Evolutionary conservation across 2,888 invertebrate genomes (phyloP).

Genomic region (Pseudeuparius sepicola): DNA sequence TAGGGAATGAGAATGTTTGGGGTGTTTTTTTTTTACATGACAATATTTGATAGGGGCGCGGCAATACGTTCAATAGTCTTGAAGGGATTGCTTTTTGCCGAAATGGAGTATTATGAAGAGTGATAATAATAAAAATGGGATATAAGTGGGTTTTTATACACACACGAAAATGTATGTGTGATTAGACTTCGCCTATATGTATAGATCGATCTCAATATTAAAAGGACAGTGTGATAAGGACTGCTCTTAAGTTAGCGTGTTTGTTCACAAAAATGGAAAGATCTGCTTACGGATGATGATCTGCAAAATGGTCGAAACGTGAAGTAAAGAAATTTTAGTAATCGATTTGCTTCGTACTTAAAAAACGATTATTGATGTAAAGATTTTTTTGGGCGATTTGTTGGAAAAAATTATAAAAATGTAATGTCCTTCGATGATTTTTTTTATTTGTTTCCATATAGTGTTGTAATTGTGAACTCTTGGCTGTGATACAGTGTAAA

Average conservation of each 20-base stretch:
- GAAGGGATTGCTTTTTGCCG: too few species aligned
- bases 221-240: slow-evolving; percentile 39
- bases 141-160: slow-evolving; percentile 30
- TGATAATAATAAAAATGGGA: slow-evolving; percentile 28
- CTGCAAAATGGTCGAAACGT: too few species aligned
- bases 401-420: too few species aligned
- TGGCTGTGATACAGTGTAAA: slow-evolving; percentile 43
- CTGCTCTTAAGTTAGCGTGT: slow-evolving; percentile 34
- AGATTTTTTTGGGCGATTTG: too few species aligned
- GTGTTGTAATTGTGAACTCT: slow-evolving; percentile 36
- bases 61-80: too few species aligned
- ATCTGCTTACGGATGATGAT: too few species aligned
- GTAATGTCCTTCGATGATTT: background rate
- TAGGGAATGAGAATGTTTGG: too few species aligned
- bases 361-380: too few species aligned
- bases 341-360: too few species aligned
- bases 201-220: slow-evolving; percentile 37
- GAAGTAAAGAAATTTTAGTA: too few species aligned
- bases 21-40: slow-evolving; percentile 30
- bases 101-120: slow-evolving; percentile 32
- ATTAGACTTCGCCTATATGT: too few species aligned
- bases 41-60: slow-evolving; percentile 33
- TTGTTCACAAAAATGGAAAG: slow-evolving; percentile 38
- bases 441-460: background rate
- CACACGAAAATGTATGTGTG: too few species aligned